Evolutionary conservation across 2,797 vertebrate species (phyloP).

Genomic region (Sebastes cheni): DNA sequence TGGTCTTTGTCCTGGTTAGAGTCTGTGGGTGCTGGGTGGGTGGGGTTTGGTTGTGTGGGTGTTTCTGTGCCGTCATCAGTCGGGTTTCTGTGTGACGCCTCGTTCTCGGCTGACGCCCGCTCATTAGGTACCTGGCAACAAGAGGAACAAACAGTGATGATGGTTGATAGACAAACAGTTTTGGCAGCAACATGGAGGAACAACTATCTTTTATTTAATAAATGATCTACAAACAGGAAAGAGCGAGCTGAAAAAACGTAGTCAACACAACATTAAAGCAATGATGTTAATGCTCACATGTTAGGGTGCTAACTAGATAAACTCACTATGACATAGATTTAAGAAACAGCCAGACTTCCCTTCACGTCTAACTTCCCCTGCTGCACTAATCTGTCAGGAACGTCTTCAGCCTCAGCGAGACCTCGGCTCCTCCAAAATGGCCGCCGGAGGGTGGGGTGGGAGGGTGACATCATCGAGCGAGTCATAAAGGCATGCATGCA

Average conservation of each 20-base stretch:
- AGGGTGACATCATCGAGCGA: not conserved
- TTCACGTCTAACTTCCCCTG: not conserved
- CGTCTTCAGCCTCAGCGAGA: not conserved
- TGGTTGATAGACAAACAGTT: not conserved
- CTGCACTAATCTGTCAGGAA: not conserved
- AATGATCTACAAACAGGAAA: not conserved
- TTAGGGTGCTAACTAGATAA: not conserved
- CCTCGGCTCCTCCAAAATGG: not conserved
- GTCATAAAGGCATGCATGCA: not conserved
- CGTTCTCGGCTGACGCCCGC: not conserved
- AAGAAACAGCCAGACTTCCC: not conserved
- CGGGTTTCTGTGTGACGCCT: not conserved
- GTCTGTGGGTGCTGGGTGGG: conserved; percentile 14
- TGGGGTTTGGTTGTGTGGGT: not conserved
- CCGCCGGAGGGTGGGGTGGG: not conserved
- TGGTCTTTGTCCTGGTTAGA: conserved; percentile 10
- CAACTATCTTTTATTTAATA: not conserved
- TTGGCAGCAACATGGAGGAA: not conserved
- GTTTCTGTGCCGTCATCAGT: not conserved
- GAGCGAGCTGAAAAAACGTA: not conserved
- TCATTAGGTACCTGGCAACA: conserved; percentile 54
- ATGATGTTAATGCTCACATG: not conserved
- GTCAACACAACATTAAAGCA: too few species aligned
- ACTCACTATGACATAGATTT: too few species aligned
- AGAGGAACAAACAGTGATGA: conserved; percentile 18